Evolutionary conservation across 53 echinoderm and acorn worm genomes (phyloP).

Genomic region (Echinometra lucunter): DNA sequence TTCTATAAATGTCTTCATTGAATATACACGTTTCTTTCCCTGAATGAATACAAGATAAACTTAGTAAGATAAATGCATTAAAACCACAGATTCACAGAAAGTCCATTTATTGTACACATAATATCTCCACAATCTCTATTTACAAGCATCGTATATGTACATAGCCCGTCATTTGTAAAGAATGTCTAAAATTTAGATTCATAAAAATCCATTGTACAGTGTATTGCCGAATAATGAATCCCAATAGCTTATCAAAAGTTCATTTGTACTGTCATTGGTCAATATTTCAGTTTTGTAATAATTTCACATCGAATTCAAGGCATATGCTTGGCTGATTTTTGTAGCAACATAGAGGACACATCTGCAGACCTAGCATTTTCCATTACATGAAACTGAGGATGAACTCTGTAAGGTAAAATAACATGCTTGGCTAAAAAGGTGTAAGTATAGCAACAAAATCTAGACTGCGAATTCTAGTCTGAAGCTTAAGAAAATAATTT

Average conservation of each 20-base stretch:
- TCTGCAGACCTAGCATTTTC: background rate
- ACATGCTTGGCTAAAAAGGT: background rate
- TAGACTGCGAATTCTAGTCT: background rate
- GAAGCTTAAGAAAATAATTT: background rate
- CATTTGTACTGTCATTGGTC: constrained; percentile 9
- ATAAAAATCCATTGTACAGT: background rate
- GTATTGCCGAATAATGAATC: constrained; percentile 12
- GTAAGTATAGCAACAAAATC: background rate
- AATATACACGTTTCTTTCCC: constrained; percentile 23
- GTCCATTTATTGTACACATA: constrained; percentile 41
- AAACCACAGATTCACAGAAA: constrained; percentile 39
- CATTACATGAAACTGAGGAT: background rate
- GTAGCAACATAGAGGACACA: background rate
- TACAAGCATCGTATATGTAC: constrained; percentile 4
- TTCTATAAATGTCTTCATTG: background rate
- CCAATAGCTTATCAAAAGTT: constrained; percentile 10
- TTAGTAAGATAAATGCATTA: constrained; percentile 31
- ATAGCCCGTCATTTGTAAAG: background rate
- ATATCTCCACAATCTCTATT: constrained; percentile 43
- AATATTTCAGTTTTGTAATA: constrained; percentile 39
- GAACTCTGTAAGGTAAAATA: background rate
- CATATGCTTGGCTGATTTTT: background rate
- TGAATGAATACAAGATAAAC: constrained; percentile 57
- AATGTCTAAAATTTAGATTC: constrained; percentile 6
- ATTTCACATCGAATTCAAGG: constrained; percentile 18